These are phyloP conservation scores for Zaprionus ghesquierei DNA, from an alignment of 1,140 invertebrate genomes.

Conservation along the genomic window DNA sequence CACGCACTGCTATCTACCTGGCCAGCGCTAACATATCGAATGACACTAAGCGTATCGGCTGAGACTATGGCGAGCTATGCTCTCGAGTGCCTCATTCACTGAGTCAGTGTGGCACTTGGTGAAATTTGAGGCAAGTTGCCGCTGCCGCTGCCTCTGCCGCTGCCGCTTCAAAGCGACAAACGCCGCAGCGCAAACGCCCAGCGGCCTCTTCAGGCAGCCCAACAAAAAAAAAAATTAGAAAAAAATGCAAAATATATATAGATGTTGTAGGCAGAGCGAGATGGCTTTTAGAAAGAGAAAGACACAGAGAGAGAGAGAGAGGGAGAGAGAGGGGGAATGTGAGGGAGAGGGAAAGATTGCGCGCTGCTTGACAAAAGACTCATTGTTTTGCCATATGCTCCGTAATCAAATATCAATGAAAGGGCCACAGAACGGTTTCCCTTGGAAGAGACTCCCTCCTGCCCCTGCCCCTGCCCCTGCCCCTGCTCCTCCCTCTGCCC, in stretches of 20 bases:
- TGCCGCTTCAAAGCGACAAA: slow-evolving; percentile 40
- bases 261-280: neutral
- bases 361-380: slow-evolving; percentile 44
- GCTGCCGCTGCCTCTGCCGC: neutral
- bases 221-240: slow-evolving; percentile 1
- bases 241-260: slow-evolving; percentile 1
- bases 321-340: neutral
- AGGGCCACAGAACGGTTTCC: neutral
- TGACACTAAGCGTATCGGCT: slow-evolving; percentile 25
- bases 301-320: neutral
- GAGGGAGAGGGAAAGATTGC: neutral
- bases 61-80: slow-evolving; percentile 14
- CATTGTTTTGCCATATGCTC: slow-evolving; percentile 43
- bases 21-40: slow-evolving; percentile 31
- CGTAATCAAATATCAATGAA: slow-evolving; percentile 62
- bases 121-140: slow-evolving; percentile 58
- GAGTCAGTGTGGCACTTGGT: slow-evolving; percentile 51
- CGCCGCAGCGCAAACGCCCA: slow-evolving; percentile 52
- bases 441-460: too few species aligned
- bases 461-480: neutral
- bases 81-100: slow-evolving; percentile 53
- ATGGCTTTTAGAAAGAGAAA: neutral
- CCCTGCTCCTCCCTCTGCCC: neutral
- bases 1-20: slow-evolving; percentile 37
- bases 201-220: slow-evolving; percentile 11